Percentiles rank a stretch among this genome's conserved stretches.
Conservation (phyloP, 2,113 vertebrate species). For the Callopanchax toddi region DNA sequence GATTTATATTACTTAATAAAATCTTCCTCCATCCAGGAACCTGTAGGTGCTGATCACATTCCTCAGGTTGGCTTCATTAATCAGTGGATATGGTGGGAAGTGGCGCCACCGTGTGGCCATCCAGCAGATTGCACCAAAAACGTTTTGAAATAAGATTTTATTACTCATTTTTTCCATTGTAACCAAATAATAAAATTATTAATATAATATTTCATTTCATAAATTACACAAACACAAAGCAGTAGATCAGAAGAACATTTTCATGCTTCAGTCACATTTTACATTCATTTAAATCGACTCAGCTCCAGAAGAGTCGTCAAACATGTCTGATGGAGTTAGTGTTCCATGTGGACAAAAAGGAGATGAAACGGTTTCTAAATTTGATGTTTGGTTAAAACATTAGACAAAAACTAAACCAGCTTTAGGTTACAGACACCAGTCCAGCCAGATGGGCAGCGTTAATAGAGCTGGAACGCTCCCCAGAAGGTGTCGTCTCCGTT, state of each 20-base stretch:
- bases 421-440: neutral
- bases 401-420: neutral
- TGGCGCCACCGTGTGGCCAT: constrained; percentile 52
- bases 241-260: neutral
- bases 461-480: constrained; percentile 61
- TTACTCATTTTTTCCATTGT: neutral
- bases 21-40: no score
- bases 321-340: constrained; percentile 20
- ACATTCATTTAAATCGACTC: constrained; percentile 3
- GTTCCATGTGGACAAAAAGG: neutral
- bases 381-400: neutral
- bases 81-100: neutral
- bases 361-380: neutral
- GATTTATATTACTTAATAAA: no score
- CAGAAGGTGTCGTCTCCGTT: constrained; percentile 52
- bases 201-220: constrained; percentile 32
- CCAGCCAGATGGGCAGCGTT: neutral
- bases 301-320: neutral
- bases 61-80: no score
- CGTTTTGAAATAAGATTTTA: constrained; percentile 15
- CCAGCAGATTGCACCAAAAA: neutral
- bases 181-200: neutral
- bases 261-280: constrained; percentile 12
- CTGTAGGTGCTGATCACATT: no score
- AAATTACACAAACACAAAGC: constrained; percentile 49